A percentile compares a stretch with the other conserved stretches of the same genome.
These are phyloP conservation scores for Glaucidium brasilianum DNA, from an alignment of 2,113 vertebrate species.

Conservation along the genomic window DNA sequence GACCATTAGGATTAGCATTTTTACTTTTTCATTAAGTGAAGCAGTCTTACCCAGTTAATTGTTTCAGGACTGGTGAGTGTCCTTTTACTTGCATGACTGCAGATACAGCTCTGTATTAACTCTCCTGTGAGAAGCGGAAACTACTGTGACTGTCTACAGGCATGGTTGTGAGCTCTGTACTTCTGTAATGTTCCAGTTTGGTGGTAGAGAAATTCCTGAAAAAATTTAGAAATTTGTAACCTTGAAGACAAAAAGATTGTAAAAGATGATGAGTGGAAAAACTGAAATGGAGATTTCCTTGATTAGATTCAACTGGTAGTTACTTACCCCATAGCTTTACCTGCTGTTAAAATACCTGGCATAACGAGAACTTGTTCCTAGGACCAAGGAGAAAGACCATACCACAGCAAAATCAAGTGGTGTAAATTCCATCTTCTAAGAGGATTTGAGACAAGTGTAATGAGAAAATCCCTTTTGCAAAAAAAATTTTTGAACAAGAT, in stretches of 20 bases:
- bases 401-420: neutral
- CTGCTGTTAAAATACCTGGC: neutral
- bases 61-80: neutral
- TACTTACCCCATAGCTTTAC: neutral
- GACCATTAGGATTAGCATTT: neutral
- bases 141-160: fast-evolving
- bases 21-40: neutral
- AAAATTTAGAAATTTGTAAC: neutral
- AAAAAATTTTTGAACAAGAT: neutral
- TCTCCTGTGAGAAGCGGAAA: neutral
- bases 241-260: neutral
- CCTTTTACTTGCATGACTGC: neutral
- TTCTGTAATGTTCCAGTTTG: neutral
- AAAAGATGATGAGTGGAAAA: neutral
- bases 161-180: neutral
- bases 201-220: neutral
- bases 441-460: neutral
- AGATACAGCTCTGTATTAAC: neutral
- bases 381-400: neutral
- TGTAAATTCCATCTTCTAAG: neutral
- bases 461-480: neutral
- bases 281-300: neutral
- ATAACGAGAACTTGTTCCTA: neutral
- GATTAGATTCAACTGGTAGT: neutral
- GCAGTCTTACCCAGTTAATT: neutral